Evolutionary conservation across 2,888 invertebrate genomes (phyloP).

Genomic region (Torymus tubicola): DNA sequence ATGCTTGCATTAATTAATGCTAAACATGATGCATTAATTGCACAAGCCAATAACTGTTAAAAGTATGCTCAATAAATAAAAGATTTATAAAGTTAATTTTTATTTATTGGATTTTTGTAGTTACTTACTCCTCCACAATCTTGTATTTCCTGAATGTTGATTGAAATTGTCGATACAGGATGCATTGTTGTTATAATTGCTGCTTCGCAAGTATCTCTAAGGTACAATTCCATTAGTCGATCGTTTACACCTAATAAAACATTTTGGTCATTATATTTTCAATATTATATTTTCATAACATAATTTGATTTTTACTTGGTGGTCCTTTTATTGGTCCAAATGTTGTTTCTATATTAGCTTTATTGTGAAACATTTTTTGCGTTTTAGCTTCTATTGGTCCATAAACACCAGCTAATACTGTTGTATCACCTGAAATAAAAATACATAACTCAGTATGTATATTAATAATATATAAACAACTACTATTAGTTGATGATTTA

Average conservation of each 20-base stretch:
- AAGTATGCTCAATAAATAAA: too few relatives aligned
- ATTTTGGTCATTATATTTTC: neutral
- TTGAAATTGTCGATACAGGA: slow-evolving; percentile 87
- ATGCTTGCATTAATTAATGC: slow-evolving; percentile 90
- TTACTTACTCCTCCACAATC: slow-evolving; percentile 86
- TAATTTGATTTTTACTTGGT: slow-evolving; percentile 77
- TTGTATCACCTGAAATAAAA: slow-evolving; percentile 84
- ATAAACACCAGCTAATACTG: slow-evolving; percentile 86
- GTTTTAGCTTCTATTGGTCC: slow-evolving; percentile 90
- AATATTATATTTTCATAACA: slow-evolving; percentile 22
- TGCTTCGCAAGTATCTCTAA: slow-evolving; percentile 87
- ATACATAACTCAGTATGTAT: neutral
- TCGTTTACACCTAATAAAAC: slow-evolving; percentile 79
- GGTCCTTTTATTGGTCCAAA: slow-evolving; percentile 84
- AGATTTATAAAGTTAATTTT: too few relatives aligned
- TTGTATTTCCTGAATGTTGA: slow-evolving; percentile 92
- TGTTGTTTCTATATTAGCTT: slow-evolving; percentile 87
- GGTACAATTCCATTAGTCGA: slow-evolving; percentile 85
- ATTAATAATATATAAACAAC: too few relatives aligned
- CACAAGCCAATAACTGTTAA: slow-evolving; percentile 84
- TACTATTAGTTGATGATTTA: too few relatives aligned
- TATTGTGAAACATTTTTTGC: slow-evolving; percentile 86
- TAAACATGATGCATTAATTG: slow-evolving; percentile 89
- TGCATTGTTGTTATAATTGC: slow-evolving; percentile 84
- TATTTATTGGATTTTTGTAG: too few relatives aligned